A percentile compares a stretch with the other conserved stretches of the same genome.
Evolutionary conservation across 2,888 invertebrate genomes (phyloP).

Genomic region (Drosophila seclusa): DNA sequence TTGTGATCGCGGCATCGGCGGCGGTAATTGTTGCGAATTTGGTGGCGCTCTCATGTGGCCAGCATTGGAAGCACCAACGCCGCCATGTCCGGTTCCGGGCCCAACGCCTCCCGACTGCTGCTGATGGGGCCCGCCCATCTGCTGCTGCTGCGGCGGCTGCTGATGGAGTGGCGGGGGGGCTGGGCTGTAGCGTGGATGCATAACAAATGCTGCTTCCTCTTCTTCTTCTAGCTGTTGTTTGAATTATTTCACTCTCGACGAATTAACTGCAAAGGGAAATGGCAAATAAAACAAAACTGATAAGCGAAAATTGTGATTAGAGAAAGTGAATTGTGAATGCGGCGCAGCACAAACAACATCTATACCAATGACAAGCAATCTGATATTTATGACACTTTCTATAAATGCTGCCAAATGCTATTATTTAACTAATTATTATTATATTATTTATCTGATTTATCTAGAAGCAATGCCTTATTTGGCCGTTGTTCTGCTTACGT

Average conservation of each 20-base stretch:
- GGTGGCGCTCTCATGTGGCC: conserved; percentile 44
- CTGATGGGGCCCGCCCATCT: conserved; percentile 58
- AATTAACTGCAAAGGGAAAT: conserved; percentile 37
- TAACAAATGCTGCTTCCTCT: conserved; percentile 33
- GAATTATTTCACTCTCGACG: conserved; percentile 20
- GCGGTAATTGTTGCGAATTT: conserved; percentile 63
- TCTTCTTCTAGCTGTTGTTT: conserved; percentile 1
- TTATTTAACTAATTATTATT: neutral
- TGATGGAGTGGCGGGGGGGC: conserved; percentile 72
- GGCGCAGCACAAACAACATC: neutral
- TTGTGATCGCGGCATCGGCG: conserved; percentile 65
- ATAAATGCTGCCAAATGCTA: neutral
- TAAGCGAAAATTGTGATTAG: conserved; percentile 18
- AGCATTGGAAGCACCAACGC: conserved; percentile 12
- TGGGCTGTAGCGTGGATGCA: conserved; percentile 83
- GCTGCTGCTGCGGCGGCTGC: conserved; percentile 56
- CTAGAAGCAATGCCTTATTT: neutral
- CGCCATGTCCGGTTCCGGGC: conserved; percentile 30
- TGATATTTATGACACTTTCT: conserved; percentile 18
- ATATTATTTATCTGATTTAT: neutral
- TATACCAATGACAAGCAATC: neutral
- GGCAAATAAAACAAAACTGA: conserved; percentile 12
- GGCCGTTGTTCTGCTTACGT: neutral
- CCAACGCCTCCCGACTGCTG: conserved; percentile 16
- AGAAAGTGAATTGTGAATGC: conserved; percentile 13